Base-by-base conservation (phyloP, 2,888 invertebrate species). In the Pterostichus niger region DNA sequence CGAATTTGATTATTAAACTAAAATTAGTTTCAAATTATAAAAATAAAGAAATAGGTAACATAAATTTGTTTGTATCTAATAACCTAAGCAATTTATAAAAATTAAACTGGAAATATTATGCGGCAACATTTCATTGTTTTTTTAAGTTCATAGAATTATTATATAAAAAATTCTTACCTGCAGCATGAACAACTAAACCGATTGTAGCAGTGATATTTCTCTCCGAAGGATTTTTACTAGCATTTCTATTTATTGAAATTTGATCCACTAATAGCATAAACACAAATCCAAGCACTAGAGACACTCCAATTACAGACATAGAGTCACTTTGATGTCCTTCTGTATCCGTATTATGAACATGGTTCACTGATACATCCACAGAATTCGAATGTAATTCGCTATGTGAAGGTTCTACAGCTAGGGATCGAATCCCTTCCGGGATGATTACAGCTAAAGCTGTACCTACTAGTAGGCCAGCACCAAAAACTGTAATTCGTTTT, bases 211-310 rank as follows among this genome's bases (percentile, higher is more conserved):
- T 99, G 56, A 98, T 93, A 86, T 96, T 96, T 86, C 93, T 93
- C 86, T 95, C 95, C 0, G 91, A 90, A 0, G 93, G 93, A 84
- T 92, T 92, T 6, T 91, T 90, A 78, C 93, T 92, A 86, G 94
- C 94, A 82, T 91, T 92, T 86, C 90, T 90, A 90, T 87, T 89
- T 89, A 84, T 76, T 87, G 86, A 71, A 56, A 49, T 84, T 68
- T 99, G 98, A 90, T 99, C 99, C 0, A 99, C 95, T 10, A 99
- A 90, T 85, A 99, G 92, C 99, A 99, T 99, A 88, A 99, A 97
- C 49, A 99, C 95, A 89, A 99, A 99, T 11, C 99, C 99, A 82
- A 97, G 90, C 11, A 99, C 97, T 84, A 99, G 92, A 24, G 98
- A 96, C 84, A 98, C 92, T 4, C 99, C 99, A 87, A 99, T 98